Evolutionary conservation across 2,113 vertebrate genomes (phyloP).

Genomic region (Petaurus breviceps): DNA sequence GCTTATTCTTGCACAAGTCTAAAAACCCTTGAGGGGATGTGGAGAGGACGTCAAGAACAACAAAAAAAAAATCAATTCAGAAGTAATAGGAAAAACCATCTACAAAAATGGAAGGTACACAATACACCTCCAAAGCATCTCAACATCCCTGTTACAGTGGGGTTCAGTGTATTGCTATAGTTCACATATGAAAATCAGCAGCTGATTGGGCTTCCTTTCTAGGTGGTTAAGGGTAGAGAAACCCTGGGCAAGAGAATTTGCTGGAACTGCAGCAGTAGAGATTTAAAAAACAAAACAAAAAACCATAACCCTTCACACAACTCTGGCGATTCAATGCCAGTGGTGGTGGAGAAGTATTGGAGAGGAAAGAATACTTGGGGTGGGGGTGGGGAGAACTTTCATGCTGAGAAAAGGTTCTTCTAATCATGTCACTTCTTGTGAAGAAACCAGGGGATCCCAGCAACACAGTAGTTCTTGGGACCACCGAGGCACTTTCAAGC

Average conservation of each 20-base stretch:
- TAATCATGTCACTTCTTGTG: slow-evolving; percentile 55
- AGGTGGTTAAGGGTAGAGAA: slow-evolving; percentile 59
- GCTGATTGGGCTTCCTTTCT: slow-evolving; percentile 15
- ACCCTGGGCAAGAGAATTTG: slow-evolving; percentile 38
- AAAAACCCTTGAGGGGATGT: slow-evolving; percentile 71
- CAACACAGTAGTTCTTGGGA: slow-evolving; percentile 67
- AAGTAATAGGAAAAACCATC: slow-evolving; percentile 47
- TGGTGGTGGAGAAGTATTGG: slow-evolving; percentile 45
- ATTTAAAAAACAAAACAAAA: slow-evolving; percentile 50
- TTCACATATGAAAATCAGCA: slow-evolving; percentile 20
- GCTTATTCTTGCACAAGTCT: slow-evolving; percentile 47
- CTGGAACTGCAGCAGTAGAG: background rate
- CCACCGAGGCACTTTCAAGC: slow-evolving; percentile 82
- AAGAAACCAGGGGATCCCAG: slow-evolving; percentile 63
- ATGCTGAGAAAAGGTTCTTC: slow-evolving; percentile 58
- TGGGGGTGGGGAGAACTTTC: slow-evolving; percentile 42
- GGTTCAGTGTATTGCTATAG: background rate
- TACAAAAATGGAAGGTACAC: slow-evolving; percentile 59
- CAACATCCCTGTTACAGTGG: background rate
- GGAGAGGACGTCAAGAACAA: slow-evolving; percentile 61
- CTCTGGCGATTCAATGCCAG: slow-evolving; percentile 21
- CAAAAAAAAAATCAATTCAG: slow-evolving; percentile 51
- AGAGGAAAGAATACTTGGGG: background rate
- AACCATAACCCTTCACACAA: background rate
- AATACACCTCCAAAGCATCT: slow-evolving; percentile 64